Conservation (phyloP, 2,797 vertebrate genomes). For the Botia kubotai region DNA sequence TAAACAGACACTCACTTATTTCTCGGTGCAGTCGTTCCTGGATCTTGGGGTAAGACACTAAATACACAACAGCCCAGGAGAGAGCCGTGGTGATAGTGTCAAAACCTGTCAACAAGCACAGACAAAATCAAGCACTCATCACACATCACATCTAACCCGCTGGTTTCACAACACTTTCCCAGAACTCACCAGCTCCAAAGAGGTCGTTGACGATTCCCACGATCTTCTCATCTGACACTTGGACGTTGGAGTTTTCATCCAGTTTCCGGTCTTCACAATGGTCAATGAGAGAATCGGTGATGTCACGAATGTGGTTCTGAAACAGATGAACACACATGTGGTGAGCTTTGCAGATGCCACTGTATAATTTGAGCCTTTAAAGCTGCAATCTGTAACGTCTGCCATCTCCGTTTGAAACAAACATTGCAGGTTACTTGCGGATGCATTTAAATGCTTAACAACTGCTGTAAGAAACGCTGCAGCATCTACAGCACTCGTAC, state of each 20-base stretch:
- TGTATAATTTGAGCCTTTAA: not conserved
- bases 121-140: not conserved
- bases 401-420: too few relatives aligned
- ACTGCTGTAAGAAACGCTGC: too few relatives aligned
- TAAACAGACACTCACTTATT: constrained; percentile 79
- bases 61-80: constrained; percentile 89
- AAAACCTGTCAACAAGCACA: constrained; percentile 79
- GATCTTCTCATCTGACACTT: constrained; percentile 83
- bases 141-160: not conserved
- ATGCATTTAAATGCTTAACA: too few relatives aligned
- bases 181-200: constrained; percentile 80
- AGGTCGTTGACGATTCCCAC: constrained; percentile 85
- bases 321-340: constrained; percentile 14
- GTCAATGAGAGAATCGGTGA: constrained; percentile 91
- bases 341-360: not conserved
- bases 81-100: constrained; percentile 88
- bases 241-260: constrained; percentile 79
- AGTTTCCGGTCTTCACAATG: constrained; percentile 85
- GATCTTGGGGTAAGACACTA: constrained; percentile 80
- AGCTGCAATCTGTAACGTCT: too few relatives aligned
- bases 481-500: too few relatives aligned
- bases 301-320: constrained; percentile 88
- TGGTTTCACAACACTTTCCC: not conserved
- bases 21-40: constrained; percentile 87
- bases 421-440: too few relatives aligned